Base-by-base conservation (phyloP, 2,797 vertebrate genomes). In the Acrossocheilus fasciatus region DNA sequence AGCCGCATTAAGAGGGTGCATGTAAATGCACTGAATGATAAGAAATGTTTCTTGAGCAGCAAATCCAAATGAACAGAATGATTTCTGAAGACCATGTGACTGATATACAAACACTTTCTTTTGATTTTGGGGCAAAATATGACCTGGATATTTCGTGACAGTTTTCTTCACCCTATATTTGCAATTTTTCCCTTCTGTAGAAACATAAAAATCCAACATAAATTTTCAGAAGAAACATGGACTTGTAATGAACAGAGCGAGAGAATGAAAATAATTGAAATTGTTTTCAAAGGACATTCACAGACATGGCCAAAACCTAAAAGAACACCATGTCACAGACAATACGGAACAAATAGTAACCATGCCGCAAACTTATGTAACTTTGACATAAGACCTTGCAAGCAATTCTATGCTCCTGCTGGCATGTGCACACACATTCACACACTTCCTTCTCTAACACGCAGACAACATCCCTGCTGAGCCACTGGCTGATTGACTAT, bases 161-260 rank as follows among this genome's bases (percentile, higher is more conserved):
- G 26, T 15, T 57, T 52, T 81, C 11, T 11, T 69, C 12, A 57
- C 54, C 39, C 6, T 64, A 4, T 64, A 75, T 30, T 50, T 14
- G 50, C 36, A 1, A 57, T 41, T 39, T 41, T 77, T 45, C 7
- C 11, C 7, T 69, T 68, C 30, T 11, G 17, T 30, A 34, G 4
- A 76, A 50, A 62, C 45, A 73, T 6, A 14, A 57, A 39, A 43
- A 64, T 34, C 14, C n/a, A 34, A 20, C n/a, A 41, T 23, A 4
- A 5, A 59, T 57, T 34, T 20, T 57, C 36, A 9, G 50, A 43
- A 17, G 11, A 54, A 77, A 36, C 15, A 17, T 34, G 59, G 12
- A 62, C 9, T 50, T 52, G 23, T 47, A 64, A 83, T 75, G 11
- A 74, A 47, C 2, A 73, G 82, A 78, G 50, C 88, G 77, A 90